Evolutionary conservation across 2,888 invertebrate genomes (phyloP), one percentile per base, ranked within the genome.

Genomic region (Argyresthia goedartella): DNA sequence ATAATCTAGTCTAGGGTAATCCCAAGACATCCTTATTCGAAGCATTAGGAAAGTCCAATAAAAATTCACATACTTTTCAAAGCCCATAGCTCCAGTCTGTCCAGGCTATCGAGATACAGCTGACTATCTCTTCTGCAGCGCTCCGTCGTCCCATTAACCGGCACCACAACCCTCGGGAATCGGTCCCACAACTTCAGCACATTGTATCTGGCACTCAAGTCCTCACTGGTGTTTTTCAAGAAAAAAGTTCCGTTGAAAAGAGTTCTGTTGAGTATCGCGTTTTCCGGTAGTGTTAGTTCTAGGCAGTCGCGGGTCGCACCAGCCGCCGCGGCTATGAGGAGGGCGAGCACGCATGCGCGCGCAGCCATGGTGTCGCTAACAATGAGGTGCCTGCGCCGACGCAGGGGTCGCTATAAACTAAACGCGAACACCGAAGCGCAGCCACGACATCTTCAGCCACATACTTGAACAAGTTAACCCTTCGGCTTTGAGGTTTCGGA

Each of bases 41-140:
- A 25, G 25, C 25, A 25, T 2, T 25, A 2, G 25, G n/a, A n/a
- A 25, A 25, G 25, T 2, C 6, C 25, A 2, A 25, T 4, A 25
- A 25, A 25, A 6, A 25, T 2, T 25, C 2, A 71, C 68, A 81
- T 82, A 89, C 89, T 89, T 85, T 88, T 88, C 47, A 89, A 54
- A 44, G 89, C 88, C 86, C 88, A 86, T 9, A 89, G 56, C 56
- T 89, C 82, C 58, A 88, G 66, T 3, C 71, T 66, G 8, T 79
- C 73, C 57, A 88, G 59, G 53, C 79, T 72, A 51, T 80, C 73
- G 53, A 85, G 52, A 45, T 78, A 85, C 34, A 70, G 60, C 57
- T 74, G 71, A 50, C 77, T 76, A 46, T 87, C 88, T 53, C 75
- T 64, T 36, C 81, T 63, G 64, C 89, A 89, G 61, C 74, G 74